phyloP scores from a whole-genome alignment of 2,797 vertebrate species.

The Cyprinella venusta region DNA sequence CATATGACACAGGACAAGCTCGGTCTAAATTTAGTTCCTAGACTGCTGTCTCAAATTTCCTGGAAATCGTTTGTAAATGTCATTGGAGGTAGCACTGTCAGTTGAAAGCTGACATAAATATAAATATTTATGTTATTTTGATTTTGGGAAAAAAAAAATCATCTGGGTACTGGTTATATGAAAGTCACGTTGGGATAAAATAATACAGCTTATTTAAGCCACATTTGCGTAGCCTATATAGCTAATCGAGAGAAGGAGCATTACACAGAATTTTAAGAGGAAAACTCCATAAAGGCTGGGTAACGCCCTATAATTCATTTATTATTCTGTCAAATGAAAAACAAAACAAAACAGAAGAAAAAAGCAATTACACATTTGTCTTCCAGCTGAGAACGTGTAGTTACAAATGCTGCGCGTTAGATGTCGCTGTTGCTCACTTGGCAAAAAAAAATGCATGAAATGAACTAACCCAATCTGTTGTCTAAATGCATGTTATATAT shows the following conservation, averaged over 20 bases:
- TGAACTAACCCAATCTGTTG: background rate
- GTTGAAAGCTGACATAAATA: background rate
- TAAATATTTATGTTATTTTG: background rate
- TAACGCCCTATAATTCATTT: background rate
- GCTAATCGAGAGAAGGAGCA: background rate
- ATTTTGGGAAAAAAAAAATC: background rate
- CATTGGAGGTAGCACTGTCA: background rate
- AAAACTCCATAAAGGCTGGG: background rate
- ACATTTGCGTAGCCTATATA: background rate
- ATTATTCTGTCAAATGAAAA: background rate
- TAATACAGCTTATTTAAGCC: background rate
- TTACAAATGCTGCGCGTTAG: slow-evolving; percentile 41
- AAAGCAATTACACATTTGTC: slow-evolving; percentile 1
- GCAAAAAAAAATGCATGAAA: background rate
- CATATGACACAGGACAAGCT: slow-evolving; percentile 56
- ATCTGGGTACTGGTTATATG: background rate
- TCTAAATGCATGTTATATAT: background rate
- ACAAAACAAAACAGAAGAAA: background rate
- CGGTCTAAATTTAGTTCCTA: slow-evolving; percentile 57
- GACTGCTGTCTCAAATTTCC: slow-evolving; percentile 29
- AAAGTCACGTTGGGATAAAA: background rate
- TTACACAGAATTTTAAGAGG: background rate
- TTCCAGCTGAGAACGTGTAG: slow-evolving; percentile 36
- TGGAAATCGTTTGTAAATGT: slow-evolving; percentile 12
- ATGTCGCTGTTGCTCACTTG: slow-evolving; percentile 47